Conservation (phyloP, 2,888 invertebrate species). For the Caenorhabditis panamensis region DNA sequence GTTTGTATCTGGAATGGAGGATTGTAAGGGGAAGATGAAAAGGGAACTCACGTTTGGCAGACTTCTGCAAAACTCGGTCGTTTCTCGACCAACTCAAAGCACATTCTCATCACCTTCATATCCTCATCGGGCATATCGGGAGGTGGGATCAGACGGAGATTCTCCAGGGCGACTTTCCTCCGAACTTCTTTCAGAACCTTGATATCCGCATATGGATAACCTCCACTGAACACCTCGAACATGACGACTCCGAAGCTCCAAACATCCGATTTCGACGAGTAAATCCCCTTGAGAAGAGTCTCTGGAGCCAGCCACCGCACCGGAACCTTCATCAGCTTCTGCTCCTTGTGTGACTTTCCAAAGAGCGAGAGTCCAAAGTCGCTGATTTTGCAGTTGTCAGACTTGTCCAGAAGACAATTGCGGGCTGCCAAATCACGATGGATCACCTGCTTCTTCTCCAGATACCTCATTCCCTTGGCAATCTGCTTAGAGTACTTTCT, state of each 20-base stretch:
- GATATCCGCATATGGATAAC: slow-evolving; percentile 60
- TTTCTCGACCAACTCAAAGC: slow-evolving; percentile 53
- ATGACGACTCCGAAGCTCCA: slow-evolving; percentile 71
- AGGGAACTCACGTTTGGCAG: slow-evolving; percentile 34
- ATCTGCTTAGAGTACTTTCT: slow-evolving; percentile 63
- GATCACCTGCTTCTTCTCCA: slow-evolving; percentile 69
- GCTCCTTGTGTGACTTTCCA: slow-evolving; percentile 69
- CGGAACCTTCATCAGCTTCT: slow-evolving; percentile 68
- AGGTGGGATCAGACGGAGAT: slow-evolving; percentile 52
- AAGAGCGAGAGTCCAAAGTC: slow-evolving; percentile 73
- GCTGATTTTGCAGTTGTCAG: slow-evolving; percentile 70
- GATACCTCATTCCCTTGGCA: slow-evolving; percentile 71
- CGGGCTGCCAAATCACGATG: slow-evolving; percentile 72
- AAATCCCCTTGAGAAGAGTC: slow-evolving; percentile 65
- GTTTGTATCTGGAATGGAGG: slow-evolving; percentile 38
- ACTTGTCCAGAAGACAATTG: slow-evolving; percentile 65
- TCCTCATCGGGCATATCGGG: slow-evolving; percentile 49
- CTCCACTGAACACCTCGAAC: slow-evolving; percentile 69
- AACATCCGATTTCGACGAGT: slow-evolving; percentile 69
- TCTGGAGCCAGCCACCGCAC: slow-evolving; percentile 73
- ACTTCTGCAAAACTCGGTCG: slow-evolving; percentile 34
- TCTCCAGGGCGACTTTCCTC: slow-evolving; percentile 35
- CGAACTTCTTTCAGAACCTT: slow-evolving; percentile 61
- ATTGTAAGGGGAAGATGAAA: too few relatives aligned
- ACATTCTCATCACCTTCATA: slow-evolving; percentile 50